Evolutionary conservation across 2,888 invertebrate genomes (phyloP).

Genomic region (Lapara coniferarum): DNA sequence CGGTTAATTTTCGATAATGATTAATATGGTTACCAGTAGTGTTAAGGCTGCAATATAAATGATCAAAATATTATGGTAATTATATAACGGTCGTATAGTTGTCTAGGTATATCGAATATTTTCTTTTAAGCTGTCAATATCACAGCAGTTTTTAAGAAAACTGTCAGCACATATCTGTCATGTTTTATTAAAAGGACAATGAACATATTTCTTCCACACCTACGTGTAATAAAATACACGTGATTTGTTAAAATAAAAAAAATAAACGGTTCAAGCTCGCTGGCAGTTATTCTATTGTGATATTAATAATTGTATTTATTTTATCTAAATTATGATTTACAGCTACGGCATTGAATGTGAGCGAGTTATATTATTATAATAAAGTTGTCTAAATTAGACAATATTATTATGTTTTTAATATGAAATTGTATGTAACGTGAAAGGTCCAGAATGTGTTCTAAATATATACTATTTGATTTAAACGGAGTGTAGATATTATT

Average conservation of each 20-base stretch:
- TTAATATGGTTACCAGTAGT: slow-evolving; percentile 78
- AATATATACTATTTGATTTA: slow-evolving; percentile 71
- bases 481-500: slow-evolving; percentile 56
- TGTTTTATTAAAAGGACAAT: background rate
- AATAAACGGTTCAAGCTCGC: slow-evolving; percentile 47
- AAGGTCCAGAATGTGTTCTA: slow-evolving; percentile 79
- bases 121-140: slow-evolving; percentile 74
- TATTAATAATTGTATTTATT: slow-evolving; percentile 82
- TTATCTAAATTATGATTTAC: slow-evolving; percentile 78
- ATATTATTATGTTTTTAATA: slow-evolving; percentile 59
- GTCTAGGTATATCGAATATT: slow-evolving; percentile 50
- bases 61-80: slow-evolving; percentile 62
- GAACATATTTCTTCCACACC: slow-evolving; percentile 2
- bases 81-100: slow-evolving; percentile 46
- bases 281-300: slow-evolving; percentile 82
- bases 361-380: slow-evolving; percentile 66
- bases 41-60: slow-evolving; percentile 61
- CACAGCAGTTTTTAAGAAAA: slow-evolving; percentile 75
- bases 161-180: slow-evolving; percentile 59
- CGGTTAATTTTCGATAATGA: slow-evolving; percentile 49
- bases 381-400: slow-evolving; percentile 67
- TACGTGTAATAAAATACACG: background rate
- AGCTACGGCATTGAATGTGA: slow-evolving; percentile 67
- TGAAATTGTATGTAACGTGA: slow-evolving; percentile 48
- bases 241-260: background rate